phyloP scores from a whole-genome alignment of 92 coral and sea anemone species.

The Porites divaricata region DNA sequence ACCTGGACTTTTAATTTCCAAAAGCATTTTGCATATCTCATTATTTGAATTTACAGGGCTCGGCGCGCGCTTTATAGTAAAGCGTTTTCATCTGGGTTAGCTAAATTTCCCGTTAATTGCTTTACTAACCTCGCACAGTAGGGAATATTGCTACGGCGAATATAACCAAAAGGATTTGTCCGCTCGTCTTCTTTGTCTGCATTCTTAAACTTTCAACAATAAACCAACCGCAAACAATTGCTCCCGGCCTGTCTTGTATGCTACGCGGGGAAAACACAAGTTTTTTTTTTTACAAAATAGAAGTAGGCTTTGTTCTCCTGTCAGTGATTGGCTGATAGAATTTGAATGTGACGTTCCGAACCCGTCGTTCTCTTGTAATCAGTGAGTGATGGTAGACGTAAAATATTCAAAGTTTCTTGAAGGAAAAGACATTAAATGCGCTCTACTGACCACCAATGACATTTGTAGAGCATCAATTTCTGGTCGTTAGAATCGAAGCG shows the following conservation, averaged over 20 bases:
- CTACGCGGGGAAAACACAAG: neutral
- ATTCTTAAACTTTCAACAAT: constrained; percentile 27
- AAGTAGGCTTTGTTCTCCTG: neutral
- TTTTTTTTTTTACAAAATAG: neutral
- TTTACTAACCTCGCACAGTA: constrained; percentile 43
- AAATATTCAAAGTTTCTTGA: neutral
- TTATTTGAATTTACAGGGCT: neutral
- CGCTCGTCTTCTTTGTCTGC: neutral
- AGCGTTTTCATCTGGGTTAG: neutral
- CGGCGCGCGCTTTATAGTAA: neutral
- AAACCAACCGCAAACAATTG: constrained; percentile 40
- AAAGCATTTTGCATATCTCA: constrained; percentile 8
- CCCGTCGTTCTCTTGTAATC: neutral
- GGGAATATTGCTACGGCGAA: constrained; percentile 26
- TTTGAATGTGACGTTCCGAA: too few relatives aligned
- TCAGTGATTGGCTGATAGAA: neutral
- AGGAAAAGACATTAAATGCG: neutral
- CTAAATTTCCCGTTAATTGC: constrained; percentile 12
- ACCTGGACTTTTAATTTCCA: neutral
- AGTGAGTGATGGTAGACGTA: neutral
- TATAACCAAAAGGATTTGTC: neutral
- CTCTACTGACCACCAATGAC: neutral
- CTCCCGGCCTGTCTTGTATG: neutral
- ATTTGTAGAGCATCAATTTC: neutral
- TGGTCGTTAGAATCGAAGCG: neutral